Percentiles rank a stretch among this genome's conserved stretches.
These are phyloP conservation scores for Parapristionchus giblindavisi DNA, from an alignment of 2,888 invertebrate species.

Conservation along the genomic window DNA sequence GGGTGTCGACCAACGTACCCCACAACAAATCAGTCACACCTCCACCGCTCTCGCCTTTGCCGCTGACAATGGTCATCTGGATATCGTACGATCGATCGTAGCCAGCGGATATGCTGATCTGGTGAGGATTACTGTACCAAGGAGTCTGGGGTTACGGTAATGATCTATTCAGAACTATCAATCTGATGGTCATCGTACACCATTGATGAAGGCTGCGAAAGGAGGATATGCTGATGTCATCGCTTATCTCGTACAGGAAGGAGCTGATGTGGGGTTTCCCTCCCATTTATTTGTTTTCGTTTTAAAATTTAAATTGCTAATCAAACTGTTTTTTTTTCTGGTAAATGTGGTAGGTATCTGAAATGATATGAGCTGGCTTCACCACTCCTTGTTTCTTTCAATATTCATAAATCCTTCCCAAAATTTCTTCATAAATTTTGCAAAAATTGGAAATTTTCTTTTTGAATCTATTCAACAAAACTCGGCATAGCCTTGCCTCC, in stretches of 20 bases:
- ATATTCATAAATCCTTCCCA: too few species aligned
- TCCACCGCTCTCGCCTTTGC: constrained; percentile 91
- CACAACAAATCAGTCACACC: constrained; percentile 9
- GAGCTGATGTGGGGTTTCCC: constrained; percentile 75
- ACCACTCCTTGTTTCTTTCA: too few species aligned
- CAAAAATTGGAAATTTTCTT: too few species aligned
- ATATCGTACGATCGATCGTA: constrained; percentile 90
- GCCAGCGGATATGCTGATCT: constrained; percentile 85
- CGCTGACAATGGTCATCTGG: constrained; percentile 97
- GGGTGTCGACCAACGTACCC: too few species aligned
- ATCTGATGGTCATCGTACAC: constrained; percentile 94
- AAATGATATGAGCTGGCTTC: too few species aligned
- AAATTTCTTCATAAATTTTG: too few species aligned
- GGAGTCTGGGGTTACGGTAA: not conserved
- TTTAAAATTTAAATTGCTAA: too few species aligned
- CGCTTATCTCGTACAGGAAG: constrained; percentile 89
- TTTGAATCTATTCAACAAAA: too few species aligned
- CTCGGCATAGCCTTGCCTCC: too few species aligned
- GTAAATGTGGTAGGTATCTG: too few species aligned
- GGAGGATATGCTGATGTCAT: constrained; percentile 95
- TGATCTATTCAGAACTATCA: constrained; percentile 79
- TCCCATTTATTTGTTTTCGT: not conserved
- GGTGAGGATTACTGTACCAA: constrained; percentile 71
- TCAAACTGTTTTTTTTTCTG: too few species aligned
- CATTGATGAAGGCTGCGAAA: constrained; percentile 96